Conservation (phyloP, 2,797 vertebrate genomes). For the Macrochelys suwanniensis region DNA sequence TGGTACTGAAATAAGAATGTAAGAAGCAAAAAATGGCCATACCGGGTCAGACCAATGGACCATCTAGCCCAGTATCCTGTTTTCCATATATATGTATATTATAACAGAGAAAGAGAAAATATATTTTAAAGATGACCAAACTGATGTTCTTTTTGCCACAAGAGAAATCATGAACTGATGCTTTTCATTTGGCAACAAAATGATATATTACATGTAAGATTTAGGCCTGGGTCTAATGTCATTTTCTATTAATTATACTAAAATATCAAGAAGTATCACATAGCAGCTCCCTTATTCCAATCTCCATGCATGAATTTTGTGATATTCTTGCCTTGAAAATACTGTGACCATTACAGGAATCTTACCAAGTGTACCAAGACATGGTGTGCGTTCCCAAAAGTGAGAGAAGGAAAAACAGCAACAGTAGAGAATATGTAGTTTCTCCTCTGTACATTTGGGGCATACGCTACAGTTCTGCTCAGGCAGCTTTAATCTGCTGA, state of each 20-base stretch:
- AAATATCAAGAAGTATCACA: too few species aligned
- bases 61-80: too few species aligned
- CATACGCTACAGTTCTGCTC: slow-evolving; percentile 11
- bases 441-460: slow-evolving; percentile 3
- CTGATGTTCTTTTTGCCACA: neutral
- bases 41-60: too few species aligned
- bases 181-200: neutral
- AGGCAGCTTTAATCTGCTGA: neutral
- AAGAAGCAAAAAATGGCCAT: too few species aligned
- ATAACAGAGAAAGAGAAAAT: neutral
- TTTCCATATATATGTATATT: neutral
- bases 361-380: slow-evolving; percentile 40
- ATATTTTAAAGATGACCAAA: fast-evolving
- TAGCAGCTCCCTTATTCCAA: neutral
- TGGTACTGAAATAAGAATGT: too few species aligned
- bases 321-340: slow-evolving; percentile 40
- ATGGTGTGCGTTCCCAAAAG: slow-evolving; percentile 34
- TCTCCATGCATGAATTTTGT: slow-evolving; percentile 16
- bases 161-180: too few species aligned
- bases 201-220: neutral
- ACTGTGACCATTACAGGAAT: slow-evolving; percentile 49
- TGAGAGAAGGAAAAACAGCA: slow-evolving; percentile 38
- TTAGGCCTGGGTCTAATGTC: neutral
- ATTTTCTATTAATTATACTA: too few species aligned
- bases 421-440: slow-evolving; percentile 7